phyloP scores from a whole-genome alignment of 2,888 invertebrate species.

The Sarcophaga variegata region DNA sequence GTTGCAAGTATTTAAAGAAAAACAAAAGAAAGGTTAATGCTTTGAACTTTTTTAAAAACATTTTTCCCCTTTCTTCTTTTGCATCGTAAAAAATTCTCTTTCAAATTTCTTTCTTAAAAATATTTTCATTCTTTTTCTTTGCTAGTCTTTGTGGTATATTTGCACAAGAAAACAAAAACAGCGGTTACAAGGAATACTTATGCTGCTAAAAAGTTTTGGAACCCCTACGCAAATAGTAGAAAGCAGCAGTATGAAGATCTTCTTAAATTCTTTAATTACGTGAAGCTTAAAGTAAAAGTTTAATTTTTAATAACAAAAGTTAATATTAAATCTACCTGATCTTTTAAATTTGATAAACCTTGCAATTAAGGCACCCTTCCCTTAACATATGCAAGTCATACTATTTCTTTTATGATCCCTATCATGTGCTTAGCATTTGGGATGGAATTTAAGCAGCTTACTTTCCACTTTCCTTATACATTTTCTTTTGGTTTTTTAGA shows the following conservation, averaged over 20 bases:
- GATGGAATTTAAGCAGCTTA: conserved; percentile 11
- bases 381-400: too few species aligned
- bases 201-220: not conserved
- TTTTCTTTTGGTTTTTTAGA: conserved; percentile 4
- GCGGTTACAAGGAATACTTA: not conserved
- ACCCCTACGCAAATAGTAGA: too few species aligned
- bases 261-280: too few species aligned
- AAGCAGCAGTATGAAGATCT: too few species aligned
- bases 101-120: conserved; percentile 51
- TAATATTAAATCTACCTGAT: too few species aligned
- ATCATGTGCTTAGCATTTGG: not conserved
- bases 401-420: too few species aligned
- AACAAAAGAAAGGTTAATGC: conserved; percentile 17
- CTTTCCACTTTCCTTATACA: not conserved
- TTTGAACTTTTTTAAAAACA: conserved; percentile 11
- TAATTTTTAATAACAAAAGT: too few species aligned
- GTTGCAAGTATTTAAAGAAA: conserved; percentile 16
- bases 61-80: conserved; percentile 23
- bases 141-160: conserved; percentile 34
- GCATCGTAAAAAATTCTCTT: conserved; percentile 51
- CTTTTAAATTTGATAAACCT: too few species aligned
- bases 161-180: not conserved
- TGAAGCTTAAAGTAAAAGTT: too few species aligned
- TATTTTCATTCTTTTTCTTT: not conserved
- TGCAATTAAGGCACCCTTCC: too few species aligned